Base-by-base conservation (phyloP, 1,140 invertebrate genomes). In the Drosophila pachea region DNA sequence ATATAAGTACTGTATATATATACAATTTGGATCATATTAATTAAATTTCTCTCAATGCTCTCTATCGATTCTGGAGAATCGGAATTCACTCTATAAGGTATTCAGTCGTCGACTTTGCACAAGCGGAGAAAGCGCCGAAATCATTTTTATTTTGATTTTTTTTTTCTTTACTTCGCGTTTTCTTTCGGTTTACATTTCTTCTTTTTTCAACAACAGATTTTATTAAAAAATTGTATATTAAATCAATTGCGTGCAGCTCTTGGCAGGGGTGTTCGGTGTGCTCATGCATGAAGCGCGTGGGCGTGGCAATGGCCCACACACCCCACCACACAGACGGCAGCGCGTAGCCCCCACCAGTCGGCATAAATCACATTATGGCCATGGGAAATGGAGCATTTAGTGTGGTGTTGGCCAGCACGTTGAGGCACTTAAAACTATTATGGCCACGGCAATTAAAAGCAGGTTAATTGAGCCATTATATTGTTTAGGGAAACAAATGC, bases 161-260 rank as follows among this genome's bases (percentile, higher is more conserved):
- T 43, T n/a, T 43, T 43, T 43, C 40, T 43, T 43, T 12, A 5
- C 40, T 63, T 66, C 56, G 38, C 62, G 35, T 65, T 68, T 75
- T 54, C 47, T 58, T 70, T 73, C 56, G 42, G 40, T 45, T 73
- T 67, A 71, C 58, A 52, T 53, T 73, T 58, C 11, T 53, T 56
- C 60, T 65, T 43, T 65, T 43, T 68, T 68, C 45, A 72, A 55
- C 72, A 74, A 71, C 68, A 83, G 76, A 78, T 84, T 84, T 84
- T 84, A 84, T 84, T 84, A 84, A 84, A 84, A 84, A 84, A 84
- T 84, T 84, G 72, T 76, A 84, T 84, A 84, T 84, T 84, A 84
- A 84, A 84, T 84, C 79, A 84, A 84, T 84, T 84, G 79, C 79
- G 73, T 84, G 69, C 69, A 84, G 81, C 78, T 78, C 84, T 83